These are phyloP conservation scores for Lasiurus cinereus DNA, from an alignment of 2,113 vertebrate species.

Conservation along the genomic window DNA sequence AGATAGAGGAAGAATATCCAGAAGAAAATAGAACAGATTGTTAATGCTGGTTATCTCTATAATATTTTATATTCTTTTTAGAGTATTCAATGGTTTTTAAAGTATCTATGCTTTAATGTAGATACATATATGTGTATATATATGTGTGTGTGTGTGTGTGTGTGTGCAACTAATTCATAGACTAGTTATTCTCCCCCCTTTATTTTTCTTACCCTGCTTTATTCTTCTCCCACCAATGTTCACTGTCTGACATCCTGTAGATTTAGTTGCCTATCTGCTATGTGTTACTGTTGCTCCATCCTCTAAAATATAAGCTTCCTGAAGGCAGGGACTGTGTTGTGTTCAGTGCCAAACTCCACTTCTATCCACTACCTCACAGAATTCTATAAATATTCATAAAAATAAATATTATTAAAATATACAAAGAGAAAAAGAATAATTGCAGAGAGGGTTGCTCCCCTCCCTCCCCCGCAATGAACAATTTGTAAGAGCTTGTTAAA, in stretches of 20 bases:
- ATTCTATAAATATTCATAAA: not conserved
- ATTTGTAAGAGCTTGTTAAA: not conserved
- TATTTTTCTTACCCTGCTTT: not conserved
- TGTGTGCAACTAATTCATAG: not conserved
- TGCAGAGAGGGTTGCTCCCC: not conserved
- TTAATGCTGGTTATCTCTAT: not conserved
- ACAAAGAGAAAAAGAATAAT: not conserved
- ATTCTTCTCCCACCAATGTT: not conserved
- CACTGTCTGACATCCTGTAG: not conserved
- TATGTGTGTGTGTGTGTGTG: fast-evolving
- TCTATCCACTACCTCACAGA: not conserved
- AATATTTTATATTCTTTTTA: not conserved
- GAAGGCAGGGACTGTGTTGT: not conserved
- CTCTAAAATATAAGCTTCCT: not conserved
- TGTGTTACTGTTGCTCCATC: not conserved
- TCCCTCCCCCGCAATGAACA: not conserved
- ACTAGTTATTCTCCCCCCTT: not conserved
- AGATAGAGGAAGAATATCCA: not conserved
- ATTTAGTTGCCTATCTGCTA: not conserved
- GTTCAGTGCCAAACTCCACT: not conserved
- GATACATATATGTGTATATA: not conserved
- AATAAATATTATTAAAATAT: not conserved
- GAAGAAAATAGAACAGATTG: slow-evolving; percentile 17
- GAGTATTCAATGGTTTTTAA: not conserved
- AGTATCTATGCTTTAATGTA: not conserved